Percentiles rank a stretch among this genome's conserved stretches.
These are phyloP conservation scores for Leucozona laternaria DNA, from an alignment of 2,888 invertebrate species.

Conservation along the genomic window DNA sequence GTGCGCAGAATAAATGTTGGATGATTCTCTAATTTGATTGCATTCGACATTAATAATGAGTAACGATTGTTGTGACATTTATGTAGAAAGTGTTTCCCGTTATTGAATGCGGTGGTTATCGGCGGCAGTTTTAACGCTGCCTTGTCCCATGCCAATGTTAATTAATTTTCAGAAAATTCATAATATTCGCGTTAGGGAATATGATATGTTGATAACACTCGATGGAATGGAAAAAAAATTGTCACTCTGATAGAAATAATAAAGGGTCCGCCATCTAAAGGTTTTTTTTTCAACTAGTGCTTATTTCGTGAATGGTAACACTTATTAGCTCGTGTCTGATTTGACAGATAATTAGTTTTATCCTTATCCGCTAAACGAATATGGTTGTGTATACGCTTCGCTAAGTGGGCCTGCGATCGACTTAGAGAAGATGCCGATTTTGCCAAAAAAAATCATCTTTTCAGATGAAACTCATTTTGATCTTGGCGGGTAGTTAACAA, in stretches of 20 bases:
- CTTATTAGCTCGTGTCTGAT: too few relatives aligned
- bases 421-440: too few relatives aligned
- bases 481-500: too few relatives aligned
- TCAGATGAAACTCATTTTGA: too few relatives aligned
- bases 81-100: slow-evolving; percentile 54
- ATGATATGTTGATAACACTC: slow-evolving; percentile 60
- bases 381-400: too few relatives aligned
- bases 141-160: slow-evolving; percentile 39
- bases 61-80: slow-evolving; percentile 72
- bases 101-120: slow-evolving; percentile 19
- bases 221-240: slow-evolving; percentile 22
- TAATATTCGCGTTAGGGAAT: not conserved
- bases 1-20: slow-evolving; percentile 45
- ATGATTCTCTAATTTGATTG: slow-evolving; percentile 70
- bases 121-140: not conserved
- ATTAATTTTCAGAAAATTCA: slow-evolving; percentile 65
- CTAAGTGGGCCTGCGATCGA: too few relatives aligned
- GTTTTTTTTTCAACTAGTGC: too few relatives aligned
- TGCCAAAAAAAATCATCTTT: too few relatives aligned
- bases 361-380: too few relatives aligned
- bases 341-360: too few relatives aligned
- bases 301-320: too few relatives aligned
- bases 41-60: slow-evolving; percentile 68
- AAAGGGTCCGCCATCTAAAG: too few relatives aligned
- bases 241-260: slow-evolving; percentile 21